Conservation (phyloP, 2,113 vertebrate species). For the Semnornis frantzii region DNA sequence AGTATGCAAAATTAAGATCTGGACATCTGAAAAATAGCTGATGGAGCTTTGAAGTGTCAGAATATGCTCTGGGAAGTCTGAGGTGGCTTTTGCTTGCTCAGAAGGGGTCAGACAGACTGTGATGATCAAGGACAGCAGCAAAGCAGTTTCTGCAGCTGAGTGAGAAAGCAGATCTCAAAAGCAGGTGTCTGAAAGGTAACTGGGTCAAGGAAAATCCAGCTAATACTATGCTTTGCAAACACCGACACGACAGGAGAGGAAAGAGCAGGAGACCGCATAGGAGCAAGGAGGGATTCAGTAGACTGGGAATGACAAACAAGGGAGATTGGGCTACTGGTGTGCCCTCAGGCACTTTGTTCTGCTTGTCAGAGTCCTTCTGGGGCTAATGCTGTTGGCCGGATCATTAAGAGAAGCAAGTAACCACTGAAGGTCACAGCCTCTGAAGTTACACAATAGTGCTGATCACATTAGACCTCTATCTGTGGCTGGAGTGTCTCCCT, state of each 20-base stretch:
- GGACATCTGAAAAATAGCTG: background rate
- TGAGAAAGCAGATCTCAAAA: background rate
- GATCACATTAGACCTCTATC: background rate
- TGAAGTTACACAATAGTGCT: background rate
- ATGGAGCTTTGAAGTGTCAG: background rate
- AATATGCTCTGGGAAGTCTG: background rate
- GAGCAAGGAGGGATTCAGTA: background rate
- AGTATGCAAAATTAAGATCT: background rate
- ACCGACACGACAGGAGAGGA: background rate
- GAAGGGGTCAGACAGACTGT: background rate
- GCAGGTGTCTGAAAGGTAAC: background rate
- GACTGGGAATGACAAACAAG: background rate
- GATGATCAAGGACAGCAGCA: background rate
- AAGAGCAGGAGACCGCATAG: background rate
- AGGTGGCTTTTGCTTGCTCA: background rate
- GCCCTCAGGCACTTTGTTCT: background rate
- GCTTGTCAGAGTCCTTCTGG: background rate
- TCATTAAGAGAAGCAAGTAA: background rate
- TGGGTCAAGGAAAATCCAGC: background rate
- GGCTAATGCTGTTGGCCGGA: background rate
- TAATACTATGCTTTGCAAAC: accelerated
- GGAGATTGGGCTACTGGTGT: background rate
- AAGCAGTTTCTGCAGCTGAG: background rate
- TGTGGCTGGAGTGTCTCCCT: background rate
- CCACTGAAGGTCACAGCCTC: background rate